phyloP scores from a whole-genome alignment of 2,113 vertebrate species.

The Coregonus clupeaformis region DNA sequence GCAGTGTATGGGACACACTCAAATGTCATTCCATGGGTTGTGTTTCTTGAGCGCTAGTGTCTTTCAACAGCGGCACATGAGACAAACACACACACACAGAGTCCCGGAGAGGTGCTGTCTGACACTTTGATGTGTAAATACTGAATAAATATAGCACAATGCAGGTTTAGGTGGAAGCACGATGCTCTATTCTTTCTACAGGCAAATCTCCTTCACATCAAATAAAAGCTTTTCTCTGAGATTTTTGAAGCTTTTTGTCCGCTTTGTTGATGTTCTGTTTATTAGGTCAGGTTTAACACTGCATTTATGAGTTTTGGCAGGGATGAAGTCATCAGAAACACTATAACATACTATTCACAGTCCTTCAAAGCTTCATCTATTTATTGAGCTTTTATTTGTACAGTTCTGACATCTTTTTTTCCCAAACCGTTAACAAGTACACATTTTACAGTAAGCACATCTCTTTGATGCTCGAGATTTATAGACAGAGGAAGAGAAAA shows the following conservation, averaged over 20 bases:
- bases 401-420: slow-evolving; percentile 64
- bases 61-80: not conserved
- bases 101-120: not conserved
- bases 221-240: not conserved
- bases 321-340: not conserved
- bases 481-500: slow-evolving; percentile 43
- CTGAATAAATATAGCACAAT: not conserved
- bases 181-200: not conserved
- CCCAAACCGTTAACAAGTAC: slow-evolving; percentile 63
- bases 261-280: not conserved
- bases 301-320: not conserved
- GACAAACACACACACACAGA: not conserved
- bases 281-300: not conserved
- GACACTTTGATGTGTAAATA: slow-evolving; percentile 6
- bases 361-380: slow-evolving; percentile 60
- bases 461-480: slow-evolving; percentile 55
- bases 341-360: not conserved
- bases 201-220: not conserved
- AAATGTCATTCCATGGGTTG: not conserved
- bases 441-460: slow-evolving; percentile 69
- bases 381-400: slow-evolving; percentile 75
- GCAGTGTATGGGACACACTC: not conserved
- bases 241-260: not conserved
- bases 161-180: not conserved
- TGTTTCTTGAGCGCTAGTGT: not conserved